These are phyloP conservation scores for Aramus guarauna DNA, from an alignment of 2,113 vertebrate genomes.

Conservation along the genomic window DNA sequence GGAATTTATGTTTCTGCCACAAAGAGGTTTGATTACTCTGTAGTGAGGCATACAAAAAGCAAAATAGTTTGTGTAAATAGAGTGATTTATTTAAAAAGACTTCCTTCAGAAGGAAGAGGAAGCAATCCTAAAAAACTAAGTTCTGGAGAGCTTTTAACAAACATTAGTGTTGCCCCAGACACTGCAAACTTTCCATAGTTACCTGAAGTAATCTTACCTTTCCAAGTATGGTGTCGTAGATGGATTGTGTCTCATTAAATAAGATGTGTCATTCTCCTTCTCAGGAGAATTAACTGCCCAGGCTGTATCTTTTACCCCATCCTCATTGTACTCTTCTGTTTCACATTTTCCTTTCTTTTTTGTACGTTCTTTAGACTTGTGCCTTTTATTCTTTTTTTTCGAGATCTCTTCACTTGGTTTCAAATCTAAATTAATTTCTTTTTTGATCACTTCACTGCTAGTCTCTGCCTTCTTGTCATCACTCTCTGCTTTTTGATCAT, in stretches of 20 bases:
- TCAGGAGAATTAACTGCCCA: conserved; percentile 26
- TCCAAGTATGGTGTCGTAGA: conserved; percentile 81
- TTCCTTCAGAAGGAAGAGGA: not conserved
- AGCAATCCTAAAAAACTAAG: not conserved
- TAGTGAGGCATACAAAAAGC: not conserved
- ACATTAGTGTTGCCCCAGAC: not conserved
- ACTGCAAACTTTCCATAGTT: not conserved
- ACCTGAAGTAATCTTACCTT: conserved; percentile 73
- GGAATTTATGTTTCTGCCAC: not conserved
- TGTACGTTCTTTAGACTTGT: conserved; percentile 13
- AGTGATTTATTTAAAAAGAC: not conserved
- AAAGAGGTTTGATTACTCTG: not conserved
- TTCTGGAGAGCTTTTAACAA: not conserved
- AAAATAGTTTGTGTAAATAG: not conserved
- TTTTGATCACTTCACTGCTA: not conserved
- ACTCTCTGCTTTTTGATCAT: conserved; percentile 13
- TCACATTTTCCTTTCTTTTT: conserved; percentile 14
- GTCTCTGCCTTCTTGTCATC: conserved; percentile 19
- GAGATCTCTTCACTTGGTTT: not conserved
- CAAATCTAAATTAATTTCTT: not conserved
- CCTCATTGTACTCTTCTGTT: not conserved
- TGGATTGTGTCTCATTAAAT: conserved; percentile 79
- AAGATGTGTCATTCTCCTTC: conserved; percentile 59
- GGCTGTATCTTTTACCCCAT: not conserved
- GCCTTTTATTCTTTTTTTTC: conserved; percentile 22